Conservation (phyloP, 2,797 vertebrate genomes). For the Ciconia nigra region DNA sequence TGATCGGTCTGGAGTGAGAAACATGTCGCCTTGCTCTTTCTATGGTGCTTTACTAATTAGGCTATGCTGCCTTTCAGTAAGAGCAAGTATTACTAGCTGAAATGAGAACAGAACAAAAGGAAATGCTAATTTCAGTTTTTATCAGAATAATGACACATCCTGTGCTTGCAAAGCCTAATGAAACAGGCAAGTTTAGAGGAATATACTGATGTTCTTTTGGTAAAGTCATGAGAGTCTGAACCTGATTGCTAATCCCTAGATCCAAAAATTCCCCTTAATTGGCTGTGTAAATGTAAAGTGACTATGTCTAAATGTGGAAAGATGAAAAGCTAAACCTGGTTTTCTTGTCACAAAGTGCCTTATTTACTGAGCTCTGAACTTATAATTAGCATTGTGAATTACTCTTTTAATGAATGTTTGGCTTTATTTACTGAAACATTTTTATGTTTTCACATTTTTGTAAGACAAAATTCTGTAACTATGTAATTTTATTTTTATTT, state of each 20-base stretch:
- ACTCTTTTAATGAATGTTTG: background rate
- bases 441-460: background rate
- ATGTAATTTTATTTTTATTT: background rate
- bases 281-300: background rate
- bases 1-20: background rate
- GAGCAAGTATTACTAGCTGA: conserved; percentile 47
- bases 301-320: background rate
- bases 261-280: background rate
- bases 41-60: background rate
- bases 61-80: background rate
- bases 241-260: background rate
- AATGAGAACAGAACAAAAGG: conserved; percentile 56
- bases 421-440: background rate
- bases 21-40: background rate
- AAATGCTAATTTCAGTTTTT: conserved; percentile 59
- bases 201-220: conserved; percentile 21
- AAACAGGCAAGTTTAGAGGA: conserved; percentile 27
- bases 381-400: background rate
- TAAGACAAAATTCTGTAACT: background rate
- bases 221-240: conserved; percentile 27
- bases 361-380: background rate
- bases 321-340: background rate
- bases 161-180: conserved; percentile 30
- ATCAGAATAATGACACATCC: conserved; percentile 54
- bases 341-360: background rate